Evolutionary conservation across 2,797 vertebrate species (phyloP), one percentile per base, ranked within the genome.

Genomic region (Ctenopoma kingsleyae): DNA sequence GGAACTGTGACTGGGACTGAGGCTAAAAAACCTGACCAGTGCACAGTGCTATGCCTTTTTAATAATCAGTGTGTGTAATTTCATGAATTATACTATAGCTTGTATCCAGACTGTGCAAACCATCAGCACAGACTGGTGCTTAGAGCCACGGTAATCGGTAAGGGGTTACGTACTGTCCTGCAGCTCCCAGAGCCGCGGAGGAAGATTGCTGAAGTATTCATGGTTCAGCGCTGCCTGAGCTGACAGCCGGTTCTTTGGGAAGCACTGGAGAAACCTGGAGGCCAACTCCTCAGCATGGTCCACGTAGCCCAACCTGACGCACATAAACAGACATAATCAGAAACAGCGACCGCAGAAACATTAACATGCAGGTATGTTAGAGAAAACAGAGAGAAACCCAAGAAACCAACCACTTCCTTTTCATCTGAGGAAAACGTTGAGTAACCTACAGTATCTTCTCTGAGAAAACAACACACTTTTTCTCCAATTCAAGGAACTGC

Each of bases 231-330:
- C 97, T 36, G 95, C 92, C 90, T 95, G 96, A 54, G 98, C 97
- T 10, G 98, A 98, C 85, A 99, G 91, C 64, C 98, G 96, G 92
- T 97, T 97, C 95, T 98, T 99, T 94, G 98, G 97, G 91, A 96
- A 98, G 95, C 97, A 98, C 83, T 99, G 97, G 54, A 99, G 96
- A 81, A 98, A 96, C 90, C 96, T 96, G 88, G 95, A 97, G 71
- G 97, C 98, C 89, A 99, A 93, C 89, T 99, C 97, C 89, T 99
- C 98, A 8, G 97, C 97, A 2, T 98, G 96, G 86, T 96, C 96
- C 91, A 98, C 95, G 22, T 94, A 96, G 91, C 96, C 97, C 90
- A 99, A 90, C 92, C 97, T 99, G 68, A 38, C 12, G 63, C 55
- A 82, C 54, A 82, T 0, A 52, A 12, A 56, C 49, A 71, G 50